phyloP scores from a whole-genome alignment of 1,140 invertebrate genomes.

The Acromyrmex heyeri region DNA sequence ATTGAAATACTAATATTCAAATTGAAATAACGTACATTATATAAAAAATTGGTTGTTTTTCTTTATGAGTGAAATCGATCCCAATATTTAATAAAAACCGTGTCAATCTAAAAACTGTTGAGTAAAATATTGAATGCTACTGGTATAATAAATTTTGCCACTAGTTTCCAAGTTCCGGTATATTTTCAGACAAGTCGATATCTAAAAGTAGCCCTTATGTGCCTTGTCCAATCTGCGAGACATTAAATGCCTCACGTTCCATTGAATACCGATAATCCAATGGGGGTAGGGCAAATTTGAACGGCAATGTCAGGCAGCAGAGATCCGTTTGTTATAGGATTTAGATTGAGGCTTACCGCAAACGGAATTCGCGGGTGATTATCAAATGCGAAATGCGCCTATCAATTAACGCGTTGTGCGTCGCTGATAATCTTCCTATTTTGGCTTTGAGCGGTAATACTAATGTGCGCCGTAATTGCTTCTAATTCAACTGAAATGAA shows the following conservation, averaged over 20 bases:
- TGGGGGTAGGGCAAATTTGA: slow-evolving; percentile 23
- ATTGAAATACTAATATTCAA: neutral
- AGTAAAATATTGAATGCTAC: neutral
- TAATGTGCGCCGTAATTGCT: slow-evolving; percentile 47
- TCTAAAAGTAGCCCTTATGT: neutral
- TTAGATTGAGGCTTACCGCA: slow-evolving; percentile 30
- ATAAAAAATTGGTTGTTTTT: neutral
- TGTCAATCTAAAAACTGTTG: neutral
- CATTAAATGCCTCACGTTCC: slow-evolving; percentile 5
- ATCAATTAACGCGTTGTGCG: slow-evolving; percentile 47
- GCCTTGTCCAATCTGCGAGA: neutral
- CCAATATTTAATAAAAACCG: neutral
- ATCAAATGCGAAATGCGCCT: slow-evolving; percentile 50
- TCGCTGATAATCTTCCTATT: slow-evolving; percentile 43
- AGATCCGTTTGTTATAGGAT: slow-evolving; percentile 37
- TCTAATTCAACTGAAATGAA: slow-evolving; percentile 50
- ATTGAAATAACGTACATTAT: neutral
- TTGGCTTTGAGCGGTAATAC: slow-evolving; percentile 19
- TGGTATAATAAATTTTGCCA: neutral
- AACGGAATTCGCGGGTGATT: slow-evolving; percentile 40
- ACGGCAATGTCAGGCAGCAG: slow-evolving; percentile 5
- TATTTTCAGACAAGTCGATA: neutral
- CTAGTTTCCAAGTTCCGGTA: neutral
- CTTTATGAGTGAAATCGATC: neutral
- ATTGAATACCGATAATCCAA: slow-evolving; percentile 38